Conservation (phyloP, 2,888 invertebrate genomes). For the Hydrotaea cyrtoneurina region DNA sequence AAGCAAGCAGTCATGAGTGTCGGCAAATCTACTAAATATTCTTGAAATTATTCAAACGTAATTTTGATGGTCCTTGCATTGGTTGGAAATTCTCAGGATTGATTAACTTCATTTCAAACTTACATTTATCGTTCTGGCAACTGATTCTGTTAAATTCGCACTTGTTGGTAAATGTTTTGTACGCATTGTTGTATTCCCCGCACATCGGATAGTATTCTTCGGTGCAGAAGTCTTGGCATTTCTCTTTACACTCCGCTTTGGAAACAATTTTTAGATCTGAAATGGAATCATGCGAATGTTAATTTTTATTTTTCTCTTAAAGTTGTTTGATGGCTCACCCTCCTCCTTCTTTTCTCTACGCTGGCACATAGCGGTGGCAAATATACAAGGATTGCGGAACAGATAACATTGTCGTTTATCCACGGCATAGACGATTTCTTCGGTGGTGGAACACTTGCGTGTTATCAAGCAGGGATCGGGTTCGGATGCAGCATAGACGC, state of each 20-base stretch:
- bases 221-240: constrained; percentile 39
- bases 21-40: no score
- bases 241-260: constrained; percentile 27
- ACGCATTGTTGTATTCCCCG: constrained; percentile 35
- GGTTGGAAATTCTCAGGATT: no score
- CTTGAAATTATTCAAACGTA: no score
- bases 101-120: constrained; percentile 2
- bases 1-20: neutral
- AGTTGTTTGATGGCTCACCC: constrained; percentile 19
- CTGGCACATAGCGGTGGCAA: constrained; percentile 43
- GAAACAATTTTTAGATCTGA: constrained; percentile 38
- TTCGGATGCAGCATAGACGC: neutral
- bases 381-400: constrained; percentile 54
- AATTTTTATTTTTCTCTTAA: neutral
- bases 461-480: constrained; percentile 13
- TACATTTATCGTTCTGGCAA: constrained; percentile 51
- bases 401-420: constrained; percentile 41
- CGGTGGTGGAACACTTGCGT: constrained; percentile 40
- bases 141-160: constrained; percentile 48
- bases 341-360: constrained; percentile 22
- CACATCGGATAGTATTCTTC: constrained; percentile 41
- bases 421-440: constrained; percentile 53
- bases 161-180: constrained; percentile 42
- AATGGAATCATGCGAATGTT: neutral
- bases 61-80: no score